These are phyloP conservation scores for Anarhynchus alexandrinus DNA, from an alignment of 2,113 vertebrate genomes.

Conservation along the genomic window DNA sequence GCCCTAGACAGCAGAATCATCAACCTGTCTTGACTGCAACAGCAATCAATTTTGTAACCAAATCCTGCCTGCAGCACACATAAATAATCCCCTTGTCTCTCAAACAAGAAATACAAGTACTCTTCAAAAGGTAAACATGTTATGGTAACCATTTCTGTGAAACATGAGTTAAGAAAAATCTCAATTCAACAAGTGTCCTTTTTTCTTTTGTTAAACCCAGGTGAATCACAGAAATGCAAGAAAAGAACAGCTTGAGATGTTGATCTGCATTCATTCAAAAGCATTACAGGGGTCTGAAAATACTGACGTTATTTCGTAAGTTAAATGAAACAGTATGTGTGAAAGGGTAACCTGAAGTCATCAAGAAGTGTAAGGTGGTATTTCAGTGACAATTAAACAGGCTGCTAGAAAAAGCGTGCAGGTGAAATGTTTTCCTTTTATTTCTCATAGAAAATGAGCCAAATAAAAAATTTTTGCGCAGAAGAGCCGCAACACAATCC, in stretches of 20 bases:
- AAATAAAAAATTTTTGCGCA: not conserved
- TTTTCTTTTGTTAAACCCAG: not conserved
- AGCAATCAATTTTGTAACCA: not conserved
- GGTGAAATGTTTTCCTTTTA: not conserved
- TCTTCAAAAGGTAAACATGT: not conserved
- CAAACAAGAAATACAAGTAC: not conserved
- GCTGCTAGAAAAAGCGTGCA: not conserved
- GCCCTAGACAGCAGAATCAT: not conserved
- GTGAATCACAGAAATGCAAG: not conserved
- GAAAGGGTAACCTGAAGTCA: not conserved
- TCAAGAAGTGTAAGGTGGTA: not conserved
- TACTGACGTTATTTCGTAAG: not conserved
- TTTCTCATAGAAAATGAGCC: not conserved
- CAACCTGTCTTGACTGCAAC: not conserved
- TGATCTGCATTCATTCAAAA: not conserved
- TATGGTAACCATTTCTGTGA: not conserved
- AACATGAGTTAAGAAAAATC: not conserved
- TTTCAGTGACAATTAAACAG: not conserved
- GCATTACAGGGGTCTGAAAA: not conserved
- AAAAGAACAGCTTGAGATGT: not conserved
- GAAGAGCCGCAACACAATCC: not conserved
- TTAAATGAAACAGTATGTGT: not conserved
- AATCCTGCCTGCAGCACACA: not conserved
- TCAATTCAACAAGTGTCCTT: not conserved
- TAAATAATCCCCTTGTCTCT: not conserved